Evolutionary conservation across 2,797 vertebrate genomes (phyloP).

Genomic region (Melanotaenia trifasciata): DNA sequence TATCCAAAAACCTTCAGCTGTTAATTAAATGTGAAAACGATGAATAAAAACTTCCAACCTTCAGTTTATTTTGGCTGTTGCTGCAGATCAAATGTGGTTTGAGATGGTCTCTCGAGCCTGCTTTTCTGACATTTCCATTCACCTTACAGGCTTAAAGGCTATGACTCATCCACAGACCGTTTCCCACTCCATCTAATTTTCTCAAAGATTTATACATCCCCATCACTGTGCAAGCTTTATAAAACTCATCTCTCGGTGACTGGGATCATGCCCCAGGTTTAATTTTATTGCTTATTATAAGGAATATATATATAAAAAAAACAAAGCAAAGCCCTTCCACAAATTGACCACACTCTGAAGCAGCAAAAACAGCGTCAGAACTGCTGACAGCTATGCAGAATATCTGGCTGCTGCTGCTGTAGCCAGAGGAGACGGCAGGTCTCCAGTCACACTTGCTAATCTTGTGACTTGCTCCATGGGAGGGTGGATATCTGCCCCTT

Average conservation of each 20-base stretch:
- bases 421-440: constrained; percentile 68
- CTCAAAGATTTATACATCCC: constrained; percentile 59
- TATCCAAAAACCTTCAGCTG: constrained; percentile 10
- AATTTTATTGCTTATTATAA: constrained; percentile 73
- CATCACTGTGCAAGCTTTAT: constrained; percentile 60
- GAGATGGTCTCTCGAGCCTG: constrained; percentile 47
- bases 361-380: constrained; percentile 68
- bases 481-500: constrained; percentile 62
- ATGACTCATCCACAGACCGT: constrained; percentile 65
- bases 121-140: constrained; percentile 66
- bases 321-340: constrained; percentile 64
- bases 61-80: constrained; percentile 24
- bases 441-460: constrained; percentile 73
- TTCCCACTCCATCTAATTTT: constrained; percentile 58
- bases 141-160: constrained; percentile 69
- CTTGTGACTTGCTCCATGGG: constrained; percentile 66
- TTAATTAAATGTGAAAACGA: constrained; percentile 29
- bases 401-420: constrained; percentile 64
- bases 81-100: constrained; percentile 44
- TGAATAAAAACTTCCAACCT: constrained; percentile 39
- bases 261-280: constrained; percentile 46
- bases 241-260: constrained; percentile 59
- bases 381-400: constrained; percentile 74
- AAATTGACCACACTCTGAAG: constrained; percentile 64
- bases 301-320: constrained; percentile 37